Evolutionary conservation across 2,113 vertebrate species (phyloP).

Genomic region (Glaucomys volans): DNA sequence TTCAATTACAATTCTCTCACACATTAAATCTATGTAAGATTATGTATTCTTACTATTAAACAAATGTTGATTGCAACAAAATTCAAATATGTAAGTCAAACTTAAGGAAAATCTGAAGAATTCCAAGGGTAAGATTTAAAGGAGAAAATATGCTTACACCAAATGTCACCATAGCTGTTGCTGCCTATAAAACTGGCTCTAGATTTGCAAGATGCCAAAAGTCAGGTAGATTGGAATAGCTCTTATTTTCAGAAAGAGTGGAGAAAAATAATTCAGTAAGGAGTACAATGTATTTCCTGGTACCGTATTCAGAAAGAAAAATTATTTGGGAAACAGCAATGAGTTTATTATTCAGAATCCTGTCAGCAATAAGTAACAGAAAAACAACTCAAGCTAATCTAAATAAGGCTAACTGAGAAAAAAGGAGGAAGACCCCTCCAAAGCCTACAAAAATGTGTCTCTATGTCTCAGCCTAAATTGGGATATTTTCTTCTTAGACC

Average conservation of each 20-base stretch:
- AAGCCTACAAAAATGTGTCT: background rate
- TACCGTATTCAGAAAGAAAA: background rate
- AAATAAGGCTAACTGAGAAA: background rate
- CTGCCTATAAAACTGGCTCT: background rate
- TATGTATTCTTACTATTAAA: background rate
- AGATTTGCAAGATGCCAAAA: constrained; percentile 8
- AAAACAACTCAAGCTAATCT: background rate
- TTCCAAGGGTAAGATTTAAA: background rate
- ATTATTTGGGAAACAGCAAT: background rate
- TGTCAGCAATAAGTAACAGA: background rate
- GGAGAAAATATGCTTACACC: background rate
- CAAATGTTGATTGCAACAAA: background rate
- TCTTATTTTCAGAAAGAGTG: constrained; percentile 3
- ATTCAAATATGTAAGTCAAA: background rate
- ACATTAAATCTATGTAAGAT: background rate
- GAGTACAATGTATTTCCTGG: background rate
- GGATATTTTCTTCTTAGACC: background rate
- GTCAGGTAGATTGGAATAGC: background rate
- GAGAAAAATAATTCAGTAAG: background rate
- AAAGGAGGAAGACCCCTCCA: background rate
- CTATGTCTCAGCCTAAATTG: background rate
- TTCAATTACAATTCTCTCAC: constrained; percentile 20
- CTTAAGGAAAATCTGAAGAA: background rate
- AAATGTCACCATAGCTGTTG: background rate
- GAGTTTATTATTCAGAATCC: background rate